phyloP scores from a whole-genome alignment of 2,888 invertebrate genomes.

The Aelia acuminata region DNA sequence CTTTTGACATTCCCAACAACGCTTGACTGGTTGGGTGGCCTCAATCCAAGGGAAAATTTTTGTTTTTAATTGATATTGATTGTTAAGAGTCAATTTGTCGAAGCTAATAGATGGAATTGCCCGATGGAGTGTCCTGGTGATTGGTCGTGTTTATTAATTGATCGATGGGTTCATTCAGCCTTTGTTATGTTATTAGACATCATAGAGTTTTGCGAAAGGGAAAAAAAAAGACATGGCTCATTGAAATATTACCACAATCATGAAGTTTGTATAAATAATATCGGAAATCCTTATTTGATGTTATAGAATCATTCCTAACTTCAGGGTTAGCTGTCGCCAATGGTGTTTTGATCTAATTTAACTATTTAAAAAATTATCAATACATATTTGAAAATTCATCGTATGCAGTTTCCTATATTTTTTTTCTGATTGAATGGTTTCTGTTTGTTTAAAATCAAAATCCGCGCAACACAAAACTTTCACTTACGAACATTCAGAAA shows the following conservation, averaged over 20 bases:
- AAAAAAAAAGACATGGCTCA: not conserved
- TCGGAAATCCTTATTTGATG: too few relatives aligned
- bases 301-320: too few relatives aligned
- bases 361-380: too few relatives aligned
- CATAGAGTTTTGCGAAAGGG: not conserved
- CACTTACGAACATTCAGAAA: too few relatives aligned
- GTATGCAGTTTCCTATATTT: too few relatives aligned
- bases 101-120: slow-evolving; percentile 14
- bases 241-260: not conserved
- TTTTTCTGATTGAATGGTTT: too few relatives aligned
- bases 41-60: not conserved
- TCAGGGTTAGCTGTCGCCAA: too few relatives aligned
- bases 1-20: not conserved
- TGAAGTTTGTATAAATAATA: too few relatives aligned
- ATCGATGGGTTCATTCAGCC: slow-evolving; percentile 27
- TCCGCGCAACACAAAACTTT: too few relatives aligned
- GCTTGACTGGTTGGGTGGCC: not conserved
- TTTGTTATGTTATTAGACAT: not conserved
- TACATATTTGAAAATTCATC: too few relatives aligned
- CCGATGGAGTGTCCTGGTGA: not conserved
- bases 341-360: too few relatives aligned
- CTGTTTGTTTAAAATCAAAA: too few relatives aligned
- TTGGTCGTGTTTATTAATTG: slow-evolving; percentile 32
- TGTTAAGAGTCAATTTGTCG: slow-evolving; percentile 37
- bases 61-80: slow-evolving; percentile 1